Evolutionary conservation across 1,140 invertebrate species (phyloP).

Genomic region (Capitella teleta): DNA sequence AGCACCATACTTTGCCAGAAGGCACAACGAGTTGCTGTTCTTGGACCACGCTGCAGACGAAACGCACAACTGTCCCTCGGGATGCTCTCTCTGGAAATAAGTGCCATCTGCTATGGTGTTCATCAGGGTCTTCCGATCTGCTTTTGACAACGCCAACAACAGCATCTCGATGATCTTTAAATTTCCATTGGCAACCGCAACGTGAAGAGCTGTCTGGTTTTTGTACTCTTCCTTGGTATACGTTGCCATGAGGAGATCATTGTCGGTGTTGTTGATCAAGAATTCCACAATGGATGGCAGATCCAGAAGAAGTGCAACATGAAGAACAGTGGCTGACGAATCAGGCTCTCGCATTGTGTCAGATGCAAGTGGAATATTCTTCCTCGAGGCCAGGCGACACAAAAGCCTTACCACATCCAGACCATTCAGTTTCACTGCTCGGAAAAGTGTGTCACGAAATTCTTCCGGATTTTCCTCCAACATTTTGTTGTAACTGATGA

Average conservation of each 20-base stretch:
- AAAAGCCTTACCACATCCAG: conserved; percentile 2
- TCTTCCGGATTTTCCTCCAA: not conserved
- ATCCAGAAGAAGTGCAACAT: conserved; percentile 4
- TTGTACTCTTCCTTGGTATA: conserved; percentile 1
- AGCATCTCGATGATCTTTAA: conserved; percentile 1
- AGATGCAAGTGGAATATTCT: not conserved
- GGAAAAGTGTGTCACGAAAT: conserved; percentile 1
- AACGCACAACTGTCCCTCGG: conserved; percentile 4
- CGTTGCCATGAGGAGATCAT: not conserved
- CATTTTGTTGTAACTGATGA: conserved; percentile 5
- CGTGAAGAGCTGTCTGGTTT: conserved; percentile 6
- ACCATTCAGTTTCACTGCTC: conserved; percentile 5
- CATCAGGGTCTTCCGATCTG: not conserved
- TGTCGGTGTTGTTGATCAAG: not conserved
- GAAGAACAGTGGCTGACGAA: conserved; percentile 3
- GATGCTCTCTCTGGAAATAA: conserved; percentile 2
- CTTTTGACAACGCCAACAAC: not conserved
- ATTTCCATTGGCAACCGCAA: conserved; percentile 6
- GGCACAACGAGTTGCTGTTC: not conserved
- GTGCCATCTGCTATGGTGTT: conserved; percentile 1
- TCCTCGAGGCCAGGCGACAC: not conserved
- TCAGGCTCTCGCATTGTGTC: not conserved
- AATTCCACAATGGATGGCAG: conserved; percentile 1
- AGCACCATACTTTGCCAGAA: not conserved
- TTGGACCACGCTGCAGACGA: conserved; percentile 3